phyloP scores from a whole-genome alignment of 2,113 vertebrate species.

The Meles meles region DNA sequence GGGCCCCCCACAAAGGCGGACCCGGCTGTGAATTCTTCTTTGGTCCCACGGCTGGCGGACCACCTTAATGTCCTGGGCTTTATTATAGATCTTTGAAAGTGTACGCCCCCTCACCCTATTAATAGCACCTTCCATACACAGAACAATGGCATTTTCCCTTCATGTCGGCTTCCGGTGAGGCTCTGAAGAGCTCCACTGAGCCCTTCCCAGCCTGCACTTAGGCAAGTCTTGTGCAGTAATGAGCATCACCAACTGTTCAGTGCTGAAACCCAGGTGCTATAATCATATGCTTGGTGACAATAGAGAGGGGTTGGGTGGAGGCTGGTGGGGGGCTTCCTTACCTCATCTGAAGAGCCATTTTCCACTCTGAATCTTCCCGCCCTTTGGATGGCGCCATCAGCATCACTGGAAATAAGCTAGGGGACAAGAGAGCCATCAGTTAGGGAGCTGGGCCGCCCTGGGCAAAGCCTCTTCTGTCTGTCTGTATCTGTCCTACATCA shows the following conservation, averaged over 20 bases:
- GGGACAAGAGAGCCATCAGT: slow-evolving; percentile 31
- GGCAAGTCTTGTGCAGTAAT: neutral
- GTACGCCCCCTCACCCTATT: neutral
- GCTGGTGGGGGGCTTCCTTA: slow-evolving; percentile 67
- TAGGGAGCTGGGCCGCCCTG: neutral
- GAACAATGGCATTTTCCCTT: neutral
- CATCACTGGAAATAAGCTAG: slow-evolving; percentile 98
- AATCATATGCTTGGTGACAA: neutral
- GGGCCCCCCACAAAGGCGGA: neutral
- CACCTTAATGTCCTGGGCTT: neutral
- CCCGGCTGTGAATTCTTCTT: neutral
- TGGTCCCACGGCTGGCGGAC: neutral
- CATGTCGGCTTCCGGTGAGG: neutral
- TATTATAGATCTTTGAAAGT: neutral
- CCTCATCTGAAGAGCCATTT: slow-evolving; percentile 96
- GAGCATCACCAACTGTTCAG: neutral
- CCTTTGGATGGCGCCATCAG: slow-evolving; percentile 98
- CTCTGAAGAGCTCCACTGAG: neutral
- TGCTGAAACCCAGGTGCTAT: neutral
- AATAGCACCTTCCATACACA: neutral
- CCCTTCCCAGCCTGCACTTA: neutral
- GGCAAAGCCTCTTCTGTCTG: neutral
- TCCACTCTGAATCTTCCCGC: slow-evolving; percentile 98
- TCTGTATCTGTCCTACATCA: neutral
- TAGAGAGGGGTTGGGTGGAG: no score